Evolutionary conservation across 2,797 vertebrate species (phyloP).

Genomic region (Aulostomus chinensis): DNA sequence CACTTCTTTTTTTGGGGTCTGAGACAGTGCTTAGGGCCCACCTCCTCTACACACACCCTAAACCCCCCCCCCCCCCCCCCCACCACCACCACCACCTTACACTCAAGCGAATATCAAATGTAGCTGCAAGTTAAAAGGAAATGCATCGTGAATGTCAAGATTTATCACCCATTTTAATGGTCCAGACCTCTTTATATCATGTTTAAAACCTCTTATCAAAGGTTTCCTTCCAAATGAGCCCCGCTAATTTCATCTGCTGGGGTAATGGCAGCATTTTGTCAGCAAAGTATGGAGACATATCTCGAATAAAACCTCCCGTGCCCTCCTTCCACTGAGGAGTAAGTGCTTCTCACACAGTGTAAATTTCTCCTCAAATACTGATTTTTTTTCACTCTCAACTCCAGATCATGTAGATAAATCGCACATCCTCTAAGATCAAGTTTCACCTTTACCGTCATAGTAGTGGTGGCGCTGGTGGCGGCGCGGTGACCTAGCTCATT

Average conservation of each 20-base stretch:
- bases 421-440: constrained; percentile 10
- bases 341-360: constrained; percentile 1
- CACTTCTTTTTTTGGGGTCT: constrained; percentile 60
- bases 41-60: no score
- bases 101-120: constrained; percentile 66
- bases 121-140: constrained; percentile 59
- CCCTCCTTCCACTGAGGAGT: constrained; percentile 6
- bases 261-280: constrained; percentile 45
- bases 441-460: constrained; percentile 35
- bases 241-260: constrained; percentile 55
- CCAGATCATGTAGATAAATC: background rate
- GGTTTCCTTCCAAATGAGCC: constrained; percentile 42
- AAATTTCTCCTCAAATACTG: constrained; percentile 15
- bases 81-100: no score
- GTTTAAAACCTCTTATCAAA: constrained; percentile 48
- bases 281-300: constrained; percentile 18
- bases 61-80: no score
- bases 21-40: constrained; percentile 56
- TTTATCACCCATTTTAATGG: constrained; percentile 59
- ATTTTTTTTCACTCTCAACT: background rate
- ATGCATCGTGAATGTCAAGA: constrained; percentile 56
- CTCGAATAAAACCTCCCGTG: constrained; percentile 48
- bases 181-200: constrained; percentile 42
- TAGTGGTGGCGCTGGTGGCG: no score
- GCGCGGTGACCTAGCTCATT: constrained; percentile 53